Conservation (phyloP, 2,113 vertebrate species). For the Channa maculata region DNA sequence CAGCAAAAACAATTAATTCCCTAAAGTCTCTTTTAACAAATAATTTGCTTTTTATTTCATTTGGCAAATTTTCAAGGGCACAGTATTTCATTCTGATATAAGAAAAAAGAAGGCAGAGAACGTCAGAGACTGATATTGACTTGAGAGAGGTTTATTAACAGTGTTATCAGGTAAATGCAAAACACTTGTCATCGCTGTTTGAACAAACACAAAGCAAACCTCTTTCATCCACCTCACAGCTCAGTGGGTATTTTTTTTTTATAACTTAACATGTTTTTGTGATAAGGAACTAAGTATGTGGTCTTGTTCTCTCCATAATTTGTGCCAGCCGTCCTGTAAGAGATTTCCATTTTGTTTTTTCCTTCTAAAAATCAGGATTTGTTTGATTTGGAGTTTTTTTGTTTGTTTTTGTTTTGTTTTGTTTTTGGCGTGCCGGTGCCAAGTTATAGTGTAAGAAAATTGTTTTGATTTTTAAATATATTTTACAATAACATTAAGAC, state of each 20-base stretch:
- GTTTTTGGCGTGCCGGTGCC: no score
- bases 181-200: conserved; percentile 65
- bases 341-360: conserved; percentile 20
- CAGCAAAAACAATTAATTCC: conserved; percentile 63
- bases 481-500: conserved; percentile 6
- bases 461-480: not conserved
- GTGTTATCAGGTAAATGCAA: conserved; percentile 77
- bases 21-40: conserved; percentile 57
- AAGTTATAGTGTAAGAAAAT: not conserved
- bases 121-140: conserved; percentile 53
- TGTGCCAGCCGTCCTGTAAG: conserved; percentile 7
- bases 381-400: no score
- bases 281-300: conserved; percentile 57
- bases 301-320: conserved; percentile 50
- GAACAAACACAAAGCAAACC: conserved; percentile 63
- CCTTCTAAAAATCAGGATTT: not conserved
- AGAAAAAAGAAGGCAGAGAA: conserved; percentile 45
- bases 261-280: conserved; percentile 54
- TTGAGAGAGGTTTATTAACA: conserved; percentile 70
- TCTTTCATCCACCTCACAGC: conserved; percentile 66
- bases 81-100: conserved; percentile 53
- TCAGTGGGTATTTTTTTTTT: conserved; percentile 48
- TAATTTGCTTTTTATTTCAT: conserved; percentile 60
- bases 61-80: conserved; percentile 69
- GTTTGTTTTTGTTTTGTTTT: no score